Percentiles rank a stretch among this genome's conserved stretches.
These are phyloP conservation scores for Hyposmocoma kahamanoa DNA, from an alignment of 1,140 invertebrate species.

Conservation along the genomic window DNA sequence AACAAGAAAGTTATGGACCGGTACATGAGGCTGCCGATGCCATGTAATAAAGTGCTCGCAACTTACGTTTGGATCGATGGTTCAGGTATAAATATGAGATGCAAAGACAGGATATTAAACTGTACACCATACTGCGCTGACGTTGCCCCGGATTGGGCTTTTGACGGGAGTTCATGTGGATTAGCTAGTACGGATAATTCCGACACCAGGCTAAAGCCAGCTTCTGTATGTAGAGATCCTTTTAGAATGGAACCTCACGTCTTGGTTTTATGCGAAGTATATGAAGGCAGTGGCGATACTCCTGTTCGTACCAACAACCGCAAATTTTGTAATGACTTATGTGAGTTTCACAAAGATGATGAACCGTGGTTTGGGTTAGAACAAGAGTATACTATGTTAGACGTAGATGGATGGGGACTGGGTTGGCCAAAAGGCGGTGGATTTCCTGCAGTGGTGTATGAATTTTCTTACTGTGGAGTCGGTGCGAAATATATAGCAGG, in stretches of 20 bases:
- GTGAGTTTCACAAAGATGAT: slow-evolving; percentile 81
- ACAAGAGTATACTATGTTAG: slow-evolving; percentile 89
- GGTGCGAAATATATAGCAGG: slow-evolving; percentile 93
- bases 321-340: slow-evolving; percentile 81
- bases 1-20: slow-evolving; percentile 57
- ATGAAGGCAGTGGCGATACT: slow-evolving; percentile 39
- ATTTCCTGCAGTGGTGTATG: slow-evolving; percentile 76
- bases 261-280: slow-evolving; percentile 87
- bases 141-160: slow-evolving; percentile 95
- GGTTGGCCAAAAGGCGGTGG: slow-evolving; percentile 93
- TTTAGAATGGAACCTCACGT: slow-evolving; percentile 92
- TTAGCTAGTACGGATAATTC: slow-evolving; percentile 87
- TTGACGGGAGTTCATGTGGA: slow-evolving; percentile 92
- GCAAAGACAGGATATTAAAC: slow-evolving; percentile 86
- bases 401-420: slow-evolving; percentile 85
- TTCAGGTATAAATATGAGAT: slow-evolving; percentile 87
- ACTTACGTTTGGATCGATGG: slow-evolving; percentile 96
- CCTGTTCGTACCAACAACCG: slow-evolving; percentile 82
- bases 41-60: slow-evolving; percentile 81
- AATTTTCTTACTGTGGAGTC: slow-evolving; percentile 85
- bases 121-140: slow-evolving; percentile 78
- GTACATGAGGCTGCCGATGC: slow-evolving; percentile 77
- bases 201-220: slow-evolving; percentile 91
- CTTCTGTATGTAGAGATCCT: slow-evolving; percentile 93
- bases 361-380: slow-evolving; percentile 96